Evolutionary conservation across 1,140 invertebrate genomes (phyloP), one percentile per base, ranked within the genome.

Genomic region (Ips nitidus): DNA sequence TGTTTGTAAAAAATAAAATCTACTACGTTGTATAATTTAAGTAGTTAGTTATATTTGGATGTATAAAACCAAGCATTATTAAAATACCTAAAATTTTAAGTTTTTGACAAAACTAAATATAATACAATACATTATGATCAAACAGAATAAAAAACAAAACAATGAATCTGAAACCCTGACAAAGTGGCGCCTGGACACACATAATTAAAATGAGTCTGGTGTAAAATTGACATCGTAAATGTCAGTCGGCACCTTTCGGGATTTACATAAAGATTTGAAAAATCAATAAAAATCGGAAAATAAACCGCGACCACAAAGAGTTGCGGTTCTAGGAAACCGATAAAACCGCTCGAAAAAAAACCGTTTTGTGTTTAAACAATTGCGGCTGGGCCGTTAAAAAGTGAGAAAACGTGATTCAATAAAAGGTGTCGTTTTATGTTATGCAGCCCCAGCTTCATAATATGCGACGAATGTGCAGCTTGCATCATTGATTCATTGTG

Each of bases 211-310:
- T 47, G 39, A 58, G 55, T 47, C 41, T 66, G 64, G 56, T 22
- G 22, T 57, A 66, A 66, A 66, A 66, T 57, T 57, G 53, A 66
- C 64, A 66, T 66, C 64, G 52, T 66, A 66, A 66, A 66, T 36
- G 55, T 66, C 53, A 42, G 64, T 66, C 64, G 64, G 64, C 64
- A 66, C 53, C 36, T 58, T 66, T 66, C 42, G 5, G 58, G 52
- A 66, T 66, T 66, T 57, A 66, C 64, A 66, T 66, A 66, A 57
- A 42, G 64, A 57, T 58, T 66, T 66, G 22, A 55, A 42, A 66
- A 58, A 66, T 57, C 42, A 66, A 66, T 66, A 57, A 66, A 66
- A 66, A 22, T 22, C 22, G 22, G 22, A 22, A 66, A 37, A 64
- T 22, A 53, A 41, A 38, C 8, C 41, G n/a, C 50, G 22, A 52